Evolutionary conservation across 2,113 vertebrate species (phyloP).

Genomic region (Macroglossus sobrinus): DNA sequence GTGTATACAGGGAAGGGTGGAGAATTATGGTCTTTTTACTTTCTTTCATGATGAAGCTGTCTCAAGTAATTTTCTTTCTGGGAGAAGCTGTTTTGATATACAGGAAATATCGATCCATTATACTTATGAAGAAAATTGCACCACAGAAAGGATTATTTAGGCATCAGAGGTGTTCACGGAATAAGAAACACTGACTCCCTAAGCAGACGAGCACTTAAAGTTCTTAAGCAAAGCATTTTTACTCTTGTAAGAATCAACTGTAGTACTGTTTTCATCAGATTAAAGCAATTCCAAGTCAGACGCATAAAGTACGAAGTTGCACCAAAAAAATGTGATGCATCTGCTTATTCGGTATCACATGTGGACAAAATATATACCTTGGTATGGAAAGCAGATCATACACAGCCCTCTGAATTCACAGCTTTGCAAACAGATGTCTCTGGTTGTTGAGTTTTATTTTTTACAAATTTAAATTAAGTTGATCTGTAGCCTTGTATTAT

Average conservation of each 20-base stretch:
- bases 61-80: constrained; percentile 52
- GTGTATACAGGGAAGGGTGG: neutral
- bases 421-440: neutral
- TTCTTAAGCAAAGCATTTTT: constrained; percentile 27
- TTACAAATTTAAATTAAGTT: neutral
- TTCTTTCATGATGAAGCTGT: constrained; percentile 8
- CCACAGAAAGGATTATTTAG: constrained; percentile 42
- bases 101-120: constrained; percentile 54
- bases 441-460: neutral
- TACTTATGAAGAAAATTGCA: constrained; percentile 52
- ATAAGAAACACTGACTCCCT: constrained; percentile 1
- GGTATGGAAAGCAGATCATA: neutral
- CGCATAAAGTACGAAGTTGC: neutral
- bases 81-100: constrained; percentile 46
- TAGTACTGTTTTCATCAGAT: constrained; percentile 18
- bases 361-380: constrained; percentile 8
- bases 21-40: neutral
- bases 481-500: neutral
- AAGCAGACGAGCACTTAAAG: neutral
- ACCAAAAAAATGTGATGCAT: neutral
- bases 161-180: constrained; percentile 24
- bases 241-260: neutral
- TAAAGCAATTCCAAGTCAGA: constrained; percentile 45
- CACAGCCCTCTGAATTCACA: neutral
- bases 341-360: constrained; percentile 11